Evolutionary conservation across 2,888 invertebrate genomes (phyloP).

Genomic region (Zaprionus obscuricornis): DNA sequence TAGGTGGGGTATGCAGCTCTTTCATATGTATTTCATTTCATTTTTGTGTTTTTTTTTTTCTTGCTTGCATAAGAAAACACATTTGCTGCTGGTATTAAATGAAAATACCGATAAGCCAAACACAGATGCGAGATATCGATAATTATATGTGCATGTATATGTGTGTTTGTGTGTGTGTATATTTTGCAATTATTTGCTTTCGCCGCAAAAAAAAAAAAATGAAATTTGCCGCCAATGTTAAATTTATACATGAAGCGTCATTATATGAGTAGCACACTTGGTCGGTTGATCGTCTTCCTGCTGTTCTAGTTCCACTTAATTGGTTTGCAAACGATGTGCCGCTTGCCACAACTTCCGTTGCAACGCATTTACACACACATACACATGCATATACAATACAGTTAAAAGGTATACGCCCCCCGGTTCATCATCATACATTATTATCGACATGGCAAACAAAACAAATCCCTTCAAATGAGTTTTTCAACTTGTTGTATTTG

Average conservation of each 20-base stretch:
- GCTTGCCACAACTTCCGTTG: constrained; percentile 64
- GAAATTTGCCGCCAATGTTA: not conserved
- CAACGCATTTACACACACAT: constrained; percentile 16
- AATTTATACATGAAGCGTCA: constrained; percentile 2
- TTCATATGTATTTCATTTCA: too few relatives aligned
- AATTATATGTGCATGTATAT: constrained; percentile 1
- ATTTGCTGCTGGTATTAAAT: constrained; percentile 1
- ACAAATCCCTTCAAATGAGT: constrained; percentile 54
- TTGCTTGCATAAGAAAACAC: constrained; percentile 16
- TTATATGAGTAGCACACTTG: constrained; percentile 4
- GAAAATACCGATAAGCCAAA: constrained; percentile 22
- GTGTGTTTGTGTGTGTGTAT: not conserved
- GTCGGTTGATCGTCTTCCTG: constrained; percentile 5
- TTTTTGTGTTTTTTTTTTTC: too few relatives aligned
- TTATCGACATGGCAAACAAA: constrained; percentile 52
- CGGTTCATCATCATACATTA: constrained; percentile 26
- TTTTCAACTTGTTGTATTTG: constrained; percentile 71
- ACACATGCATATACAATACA: constrained; percentile 14
- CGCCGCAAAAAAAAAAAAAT: not conserved
- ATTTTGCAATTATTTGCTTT: not conserved
- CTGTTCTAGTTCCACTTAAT: constrained; percentile 53
- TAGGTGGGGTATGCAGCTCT: constrained; percentile 24
- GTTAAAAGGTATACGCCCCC: constrained; percentile 37
- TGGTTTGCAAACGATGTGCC: constrained; percentile 48
- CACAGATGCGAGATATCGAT: constrained; percentile 35